Evolutionary conservation across 2,888 invertebrate genomes (phyloP), one percentile per base, ranked within the genome.

Genomic region (Acrobasis suavella): DNA sequence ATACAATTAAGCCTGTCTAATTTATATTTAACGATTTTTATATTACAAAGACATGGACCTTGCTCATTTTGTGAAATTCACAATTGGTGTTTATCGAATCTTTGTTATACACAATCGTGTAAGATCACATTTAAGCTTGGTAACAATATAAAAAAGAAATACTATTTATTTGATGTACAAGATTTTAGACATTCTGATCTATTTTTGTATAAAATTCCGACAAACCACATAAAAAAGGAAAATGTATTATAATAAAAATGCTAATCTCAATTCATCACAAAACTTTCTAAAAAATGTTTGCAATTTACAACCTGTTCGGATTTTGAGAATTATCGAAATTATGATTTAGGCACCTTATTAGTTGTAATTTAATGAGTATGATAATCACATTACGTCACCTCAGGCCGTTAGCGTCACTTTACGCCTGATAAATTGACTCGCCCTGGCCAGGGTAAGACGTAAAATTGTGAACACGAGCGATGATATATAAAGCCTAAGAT

Each of bases 1-100:
- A 73, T 76, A 82, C 77, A 79, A 71, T 46, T 73, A 76, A 80
- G 78, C 75, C 75, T 69, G 69, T 68, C 64, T 52, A 62, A 17
- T 56, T 42, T 56, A 56, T 3, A 7, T 52, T 9, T 56, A 42
- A n/a, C 50, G 50, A 37, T n/a, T 39, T 9, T 1, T 14, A n/a
- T 60, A 51, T 60, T 50, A 60, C 51, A 52, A 60, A 60, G 17
- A 58, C 12, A 46, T 46, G 3, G 1, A 14, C 1, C 42, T 14
- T 42, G 2, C 7, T 12, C 42, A 10, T 42, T 42, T 46, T 46
- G 46, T 46, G 6, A 46, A 46, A 46, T 12, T 14, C 10, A 42
- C 42, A 42, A 42, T 32, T 12, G n/a, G 7, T 14, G 12, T 14
- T 12, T 3, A 14, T 46, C n/a, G 46, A 46, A 10, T n/a, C n/a